Percentiles rank a stretch among this genome's conserved stretches.
phyloP scores from a whole-genome alignment of 2,113 vertebrate genomes.

The Hystrix brachyura region DNA sequence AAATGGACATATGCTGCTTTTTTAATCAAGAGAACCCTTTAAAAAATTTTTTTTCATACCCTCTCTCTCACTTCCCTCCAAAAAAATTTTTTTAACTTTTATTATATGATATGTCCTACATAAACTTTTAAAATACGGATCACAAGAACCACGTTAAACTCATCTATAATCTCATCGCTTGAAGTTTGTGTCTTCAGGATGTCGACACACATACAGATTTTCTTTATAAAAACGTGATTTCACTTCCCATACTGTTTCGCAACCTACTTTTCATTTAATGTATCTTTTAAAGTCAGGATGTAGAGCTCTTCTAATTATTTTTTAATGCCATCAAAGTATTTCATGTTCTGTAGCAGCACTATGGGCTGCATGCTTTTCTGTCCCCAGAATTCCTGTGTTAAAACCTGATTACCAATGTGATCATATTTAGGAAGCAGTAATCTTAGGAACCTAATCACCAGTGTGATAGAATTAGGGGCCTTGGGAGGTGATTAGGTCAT shows the following conservation, averaged over 20 bases:
- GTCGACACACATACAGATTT: not conserved
- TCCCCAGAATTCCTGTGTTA: not conserved
- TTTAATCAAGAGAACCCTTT: slow-evolving; percentile 13
- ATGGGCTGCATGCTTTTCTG: not conserved
- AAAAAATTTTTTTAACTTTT: not conserved
- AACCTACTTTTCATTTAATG: not conserved
- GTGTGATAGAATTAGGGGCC: not conserved
- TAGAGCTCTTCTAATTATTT: not conserved
- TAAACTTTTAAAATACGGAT: slow-evolving; percentile 13
- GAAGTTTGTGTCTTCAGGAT: not conserved
- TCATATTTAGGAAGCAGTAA: not conserved
- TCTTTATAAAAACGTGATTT: slow-evolving; percentile 4
- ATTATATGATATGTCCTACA: not conserved
- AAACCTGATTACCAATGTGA: not conserved
- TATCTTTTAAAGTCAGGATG: not conserved
- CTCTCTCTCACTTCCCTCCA: not conserved
- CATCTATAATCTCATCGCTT: not conserved
- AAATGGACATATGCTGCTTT: not conserved
- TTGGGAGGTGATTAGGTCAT: not conserved
- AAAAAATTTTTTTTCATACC: not conserved
- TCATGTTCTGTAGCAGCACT: not conserved
- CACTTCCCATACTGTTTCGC: not conserved
- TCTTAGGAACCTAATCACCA: not conserved
- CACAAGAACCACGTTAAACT: not conserved
- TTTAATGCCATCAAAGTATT: not conserved